A percentile compares a stretch with the other conserved stretches of the same genome.
Conservation (phyloP, 2,888 invertebrate species). For the Drosophila antonietae region DNA sequence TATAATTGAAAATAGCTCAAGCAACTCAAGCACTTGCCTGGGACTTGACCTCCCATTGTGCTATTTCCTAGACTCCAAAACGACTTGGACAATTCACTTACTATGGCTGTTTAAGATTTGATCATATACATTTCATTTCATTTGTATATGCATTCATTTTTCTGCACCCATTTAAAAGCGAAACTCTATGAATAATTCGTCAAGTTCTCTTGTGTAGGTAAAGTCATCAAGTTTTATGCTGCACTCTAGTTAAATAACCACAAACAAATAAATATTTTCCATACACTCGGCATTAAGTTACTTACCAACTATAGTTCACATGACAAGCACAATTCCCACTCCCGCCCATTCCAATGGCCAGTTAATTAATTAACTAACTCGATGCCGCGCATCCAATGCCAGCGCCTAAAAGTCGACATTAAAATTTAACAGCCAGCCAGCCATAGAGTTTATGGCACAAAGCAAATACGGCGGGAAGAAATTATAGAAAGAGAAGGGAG, state of each 20-base stretch:
- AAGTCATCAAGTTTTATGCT: constrained; percentile 3
- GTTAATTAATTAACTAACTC: constrained; percentile 61
- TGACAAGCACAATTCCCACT: background rate
- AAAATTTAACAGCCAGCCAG: constrained; percentile 42
- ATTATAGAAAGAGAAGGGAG: background rate
- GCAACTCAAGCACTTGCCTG: too few relatives aligned
- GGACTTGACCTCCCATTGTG: too few relatives aligned
- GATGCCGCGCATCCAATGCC: constrained; percentile 5
- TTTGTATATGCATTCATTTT: background rate
- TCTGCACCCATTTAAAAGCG: too few relatives aligned
- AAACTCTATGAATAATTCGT: background rate
- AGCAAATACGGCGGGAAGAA: background rate
- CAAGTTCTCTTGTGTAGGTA: background rate
- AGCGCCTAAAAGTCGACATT: constrained; percentile 65
- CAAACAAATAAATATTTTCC: background rate
- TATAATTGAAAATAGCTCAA: too few relatives aligned
- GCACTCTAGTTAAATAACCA: constrained; percentile 2
- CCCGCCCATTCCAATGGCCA: constrained; percentile 5
- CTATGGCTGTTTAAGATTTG: background rate
- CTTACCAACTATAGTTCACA: constrained; percentile 15
- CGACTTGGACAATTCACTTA: background rate
- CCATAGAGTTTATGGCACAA: constrained; percentile 16
- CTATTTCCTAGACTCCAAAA: background rate
- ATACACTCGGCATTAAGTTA: constrained; percentile 2
- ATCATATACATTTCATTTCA: background rate